Evolutionary conservation across 2,113 vertebrate genomes (phyloP).

Genomic region (Callopanchax toddi): DNA sequence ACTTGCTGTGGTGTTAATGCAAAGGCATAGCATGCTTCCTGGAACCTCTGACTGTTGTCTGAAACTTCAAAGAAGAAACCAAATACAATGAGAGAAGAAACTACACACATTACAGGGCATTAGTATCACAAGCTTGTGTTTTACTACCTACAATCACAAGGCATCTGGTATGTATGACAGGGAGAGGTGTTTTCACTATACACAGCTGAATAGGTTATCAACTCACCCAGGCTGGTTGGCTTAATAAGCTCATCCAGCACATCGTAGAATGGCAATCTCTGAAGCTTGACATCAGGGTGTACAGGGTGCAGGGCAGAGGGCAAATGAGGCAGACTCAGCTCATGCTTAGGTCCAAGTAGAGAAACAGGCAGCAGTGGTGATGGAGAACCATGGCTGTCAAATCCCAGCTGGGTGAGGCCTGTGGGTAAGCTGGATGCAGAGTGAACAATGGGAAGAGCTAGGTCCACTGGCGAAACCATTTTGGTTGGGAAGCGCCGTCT

Average conservation of each 20-base stretch:
- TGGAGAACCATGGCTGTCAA: constrained; percentile 90
- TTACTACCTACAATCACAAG: constrained; percentile 2
- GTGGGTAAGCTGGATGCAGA: constrained; percentile 86
- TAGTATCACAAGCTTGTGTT: not conserved
- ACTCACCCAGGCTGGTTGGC: constrained; percentile 95
- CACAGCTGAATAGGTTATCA: constrained; percentile 6
- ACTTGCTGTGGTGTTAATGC: constrained; percentile 97
- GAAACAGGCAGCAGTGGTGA: constrained; percentile 95
- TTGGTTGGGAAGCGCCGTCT: constrained; percentile 96
- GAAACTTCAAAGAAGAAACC: constrained; percentile 80
- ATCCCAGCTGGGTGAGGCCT: constrained; percentile 88
- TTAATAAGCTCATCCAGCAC: constrained; percentile 98
- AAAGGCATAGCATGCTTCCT: constrained; percentile 98
- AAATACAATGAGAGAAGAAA: constrained; percentile 16
- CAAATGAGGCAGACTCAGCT: constrained; percentile 96
- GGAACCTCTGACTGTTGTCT: constrained; percentile 96
- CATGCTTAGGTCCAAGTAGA: constrained; percentile 95
- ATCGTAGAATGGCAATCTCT: constrained; percentile 98
- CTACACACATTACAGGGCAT: not conserved
- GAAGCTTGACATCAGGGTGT: constrained; percentile 98
- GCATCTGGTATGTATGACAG: not conserved
- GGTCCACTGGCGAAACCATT: constrained; percentile 94
- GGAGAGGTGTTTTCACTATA: constrained; percentile 4
- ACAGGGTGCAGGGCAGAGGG: constrained; percentile 94
- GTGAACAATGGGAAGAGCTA: constrained; percentile 89